phyloP scores from a whole-genome alignment of 2,113 vertebrate species.

The Gnathonemus longibarbis region DNA sequence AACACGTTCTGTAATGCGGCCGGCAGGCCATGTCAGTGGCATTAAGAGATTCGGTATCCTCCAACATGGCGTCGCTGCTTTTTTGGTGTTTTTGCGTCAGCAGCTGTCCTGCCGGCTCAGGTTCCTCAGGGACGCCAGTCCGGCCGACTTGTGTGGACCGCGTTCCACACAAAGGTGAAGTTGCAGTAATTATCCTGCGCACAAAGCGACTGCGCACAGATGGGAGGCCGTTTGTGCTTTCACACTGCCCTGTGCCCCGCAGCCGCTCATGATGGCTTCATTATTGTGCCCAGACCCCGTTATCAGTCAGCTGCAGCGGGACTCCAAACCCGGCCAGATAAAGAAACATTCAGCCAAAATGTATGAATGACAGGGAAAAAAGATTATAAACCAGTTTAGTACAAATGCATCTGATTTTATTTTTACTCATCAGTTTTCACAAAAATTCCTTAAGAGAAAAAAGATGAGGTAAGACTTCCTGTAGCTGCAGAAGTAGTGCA shows the following conservation, averaged over 20 bases:
- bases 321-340: background rate
- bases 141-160: background rate
- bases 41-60: background rate
- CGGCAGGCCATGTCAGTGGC: background rate
- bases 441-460: background rate
- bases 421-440: background rate
- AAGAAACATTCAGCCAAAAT: background rate
- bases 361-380: background rate
- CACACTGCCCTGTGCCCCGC: background rate
- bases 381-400: background rate
- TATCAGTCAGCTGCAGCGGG: background rate
- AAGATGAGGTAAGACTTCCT: background rate
- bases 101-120: background rate
- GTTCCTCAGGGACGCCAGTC: background rate
- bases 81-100: background rate
- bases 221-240: background rate
- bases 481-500: background rate
- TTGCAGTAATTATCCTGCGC: background rate
- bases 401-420: background rate
- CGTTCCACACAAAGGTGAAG: background rate
- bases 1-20: background rate
- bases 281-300: background rate
- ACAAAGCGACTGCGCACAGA: background rate
- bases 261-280: background rate
- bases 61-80: background rate